phyloP scores from a whole-genome alignment of 2,888 invertebrate genomes.

The Morpho helenor region DNA sequence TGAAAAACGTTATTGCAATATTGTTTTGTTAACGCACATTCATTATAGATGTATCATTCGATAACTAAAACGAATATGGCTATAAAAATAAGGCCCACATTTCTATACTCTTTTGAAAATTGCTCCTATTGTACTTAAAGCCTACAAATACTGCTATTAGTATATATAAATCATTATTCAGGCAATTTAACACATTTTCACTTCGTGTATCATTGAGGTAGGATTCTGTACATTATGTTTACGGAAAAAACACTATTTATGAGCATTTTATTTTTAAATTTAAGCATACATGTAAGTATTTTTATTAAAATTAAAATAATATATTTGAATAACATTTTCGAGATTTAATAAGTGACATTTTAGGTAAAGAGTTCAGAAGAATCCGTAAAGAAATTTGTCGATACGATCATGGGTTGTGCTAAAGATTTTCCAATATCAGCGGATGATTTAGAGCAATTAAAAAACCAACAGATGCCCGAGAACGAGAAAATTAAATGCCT shows the following conservation, averaged over 20 bases:
- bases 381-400: slow-evolving; percentile 42
- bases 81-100: not conserved
- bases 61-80: not conserved
- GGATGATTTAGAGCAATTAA: slow-evolving; percentile 41
- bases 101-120: not conserved
- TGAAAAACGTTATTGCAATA: no score
- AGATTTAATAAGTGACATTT: slow-evolving; percentile 10
- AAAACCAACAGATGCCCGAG: slow-evolving; percentile 45
- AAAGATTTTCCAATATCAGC: slow-evolving; percentile 36
- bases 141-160: slow-evolving; percentile 25
- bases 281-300: slow-evolving; percentile 12
- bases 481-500: slow-evolving; percentile 56
- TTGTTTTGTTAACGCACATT: not conserved
- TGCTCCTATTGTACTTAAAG: slow-evolving; percentile 8
- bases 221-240: slow-evolving; percentile 29
- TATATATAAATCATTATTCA: slow-evolving; percentile 35
- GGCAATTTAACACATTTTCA: slow-evolving; percentile 47
- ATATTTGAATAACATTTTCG: not conserved
- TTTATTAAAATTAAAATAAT: not conserved
- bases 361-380: slow-evolving; percentile 38
- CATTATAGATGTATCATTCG: not conserved
- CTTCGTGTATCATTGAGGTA: slow-evolving; percentile 22
- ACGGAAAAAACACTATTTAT: slow-evolving; percentile 6
- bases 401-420: slow-evolving; percentile 44
- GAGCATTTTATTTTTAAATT: slow-evolving; percentile 6